phyloP scores from a whole-genome alignment of 1,140 invertebrate genomes.

The Carposina sasakii region DNA sequence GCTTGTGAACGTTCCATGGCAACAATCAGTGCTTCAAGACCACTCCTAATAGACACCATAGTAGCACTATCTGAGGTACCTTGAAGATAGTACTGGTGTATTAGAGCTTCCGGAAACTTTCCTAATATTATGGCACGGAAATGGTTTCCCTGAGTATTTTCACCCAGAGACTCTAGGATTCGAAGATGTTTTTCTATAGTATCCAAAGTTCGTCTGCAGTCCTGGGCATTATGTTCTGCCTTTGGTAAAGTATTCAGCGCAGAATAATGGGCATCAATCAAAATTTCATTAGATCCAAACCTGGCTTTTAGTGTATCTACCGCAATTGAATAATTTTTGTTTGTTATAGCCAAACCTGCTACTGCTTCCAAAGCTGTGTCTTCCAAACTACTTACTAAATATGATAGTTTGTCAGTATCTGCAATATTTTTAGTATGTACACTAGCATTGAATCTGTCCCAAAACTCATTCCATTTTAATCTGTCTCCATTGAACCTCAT shows the following conservation, averaged over 20 bases:
- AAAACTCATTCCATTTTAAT: slow-evolving; percentile 8
- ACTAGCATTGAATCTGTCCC: slow-evolving; percentile 3
- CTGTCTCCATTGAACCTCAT: slow-evolving; percentile 7
- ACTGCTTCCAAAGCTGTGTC: not conserved
- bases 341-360: not conserved
- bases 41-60: not conserved
- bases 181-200: slow-evolving; percentile 2
- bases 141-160: not conserved
- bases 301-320: not conserved
- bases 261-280: slow-evolving; percentile 10
- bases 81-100: not conserved
- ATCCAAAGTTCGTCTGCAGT: not conserved
- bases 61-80: not conserved
- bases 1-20: not conserved
- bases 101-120: not conserved
- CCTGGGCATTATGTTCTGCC: not conserved
- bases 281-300: not conserved
- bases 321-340: not conserved
- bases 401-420: not conserved
- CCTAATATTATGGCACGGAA: not conserved
- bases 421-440: not conserved
- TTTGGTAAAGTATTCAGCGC: not conserved
- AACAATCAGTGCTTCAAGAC: not conserved
- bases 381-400: not conserved
- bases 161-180: not conserved